These are phyloP conservation scores for Leucoraja erinaceus DNA, from an alignment of 2,113 vertebrate genomes.

Conservation along the genomic window DNA sequence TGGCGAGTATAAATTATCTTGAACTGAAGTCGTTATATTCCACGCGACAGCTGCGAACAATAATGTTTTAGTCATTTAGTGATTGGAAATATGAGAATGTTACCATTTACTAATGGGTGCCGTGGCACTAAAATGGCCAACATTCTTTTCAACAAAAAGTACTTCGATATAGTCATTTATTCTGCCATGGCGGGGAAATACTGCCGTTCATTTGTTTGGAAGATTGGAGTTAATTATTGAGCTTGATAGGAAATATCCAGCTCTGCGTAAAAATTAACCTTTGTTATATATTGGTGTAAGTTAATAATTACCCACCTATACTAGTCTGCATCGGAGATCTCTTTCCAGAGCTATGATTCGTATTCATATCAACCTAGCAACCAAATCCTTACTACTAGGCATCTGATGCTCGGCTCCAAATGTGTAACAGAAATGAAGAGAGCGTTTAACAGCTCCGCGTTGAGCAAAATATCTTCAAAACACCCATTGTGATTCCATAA, in stretches of 20 bases:
- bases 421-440: background rate
- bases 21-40: background rate
- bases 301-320: slow-evolving; percentile 2
- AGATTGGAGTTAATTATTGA: background rate
- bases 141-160: background rate
- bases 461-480: background rate
- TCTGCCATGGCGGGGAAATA: background rate
- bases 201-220: background rate
- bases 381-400: background rate
- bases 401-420: background rate
- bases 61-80: background rate
- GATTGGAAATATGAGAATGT: background rate
- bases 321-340: background rate
- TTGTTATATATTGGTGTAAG: background rate
- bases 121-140: background rate
- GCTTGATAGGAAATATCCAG: background rate
- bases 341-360: background rate
- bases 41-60: background rate
- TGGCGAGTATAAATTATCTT: background rate
- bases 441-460: background rate
- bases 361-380: slow-evolving; percentile 24
- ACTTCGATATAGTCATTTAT: background rate
- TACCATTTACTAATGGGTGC: background rate
- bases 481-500: background rate
- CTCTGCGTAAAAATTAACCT: background rate